Evolutionary conservation across 2,888 invertebrate species (phyloP).

Genomic region (Geophilus truncorum): DNA sequence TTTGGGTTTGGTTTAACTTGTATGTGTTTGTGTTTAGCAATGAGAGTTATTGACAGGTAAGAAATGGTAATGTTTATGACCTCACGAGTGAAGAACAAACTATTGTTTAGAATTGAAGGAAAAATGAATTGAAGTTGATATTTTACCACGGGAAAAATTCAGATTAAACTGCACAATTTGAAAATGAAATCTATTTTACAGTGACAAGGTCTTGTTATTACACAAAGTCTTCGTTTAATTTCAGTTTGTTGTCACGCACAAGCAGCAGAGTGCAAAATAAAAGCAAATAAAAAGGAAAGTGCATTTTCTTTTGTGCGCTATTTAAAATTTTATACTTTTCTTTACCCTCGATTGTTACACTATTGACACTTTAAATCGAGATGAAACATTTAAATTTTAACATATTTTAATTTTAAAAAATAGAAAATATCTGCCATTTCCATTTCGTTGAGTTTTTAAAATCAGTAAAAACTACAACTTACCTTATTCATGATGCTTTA

Average conservation of each 20-base stretch:
- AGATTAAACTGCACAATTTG: background rate
- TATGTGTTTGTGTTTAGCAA: background rate
- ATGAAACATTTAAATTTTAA: no score
- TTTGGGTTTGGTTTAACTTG: no score
- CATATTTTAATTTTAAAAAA: no score
- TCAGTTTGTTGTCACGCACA: background rate
- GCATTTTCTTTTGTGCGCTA: background rate
- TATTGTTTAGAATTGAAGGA: background rate
- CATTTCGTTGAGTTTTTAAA: no score
- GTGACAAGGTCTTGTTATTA: background rate
- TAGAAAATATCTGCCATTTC: no score
- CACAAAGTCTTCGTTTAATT: background rate
- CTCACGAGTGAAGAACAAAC: background rate
- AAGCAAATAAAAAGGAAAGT: background rate
- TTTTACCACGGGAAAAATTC: background rate
- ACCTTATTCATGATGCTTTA: slow-evolving; percentile 1
- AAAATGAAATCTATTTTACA: background rate
- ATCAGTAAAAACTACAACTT: no score
- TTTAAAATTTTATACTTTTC: no score
- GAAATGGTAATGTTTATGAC: background rate
- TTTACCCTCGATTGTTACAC: no score
- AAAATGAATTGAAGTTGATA: background rate
- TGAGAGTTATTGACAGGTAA: background rate
- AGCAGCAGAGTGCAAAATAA: background rate
- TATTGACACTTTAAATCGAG: no score